These are phyloP conservation scores for Protonibea diacanthus DNA, from an alignment of 2,797 vertebrate genomes.

Conservation along the genomic window DNA sequence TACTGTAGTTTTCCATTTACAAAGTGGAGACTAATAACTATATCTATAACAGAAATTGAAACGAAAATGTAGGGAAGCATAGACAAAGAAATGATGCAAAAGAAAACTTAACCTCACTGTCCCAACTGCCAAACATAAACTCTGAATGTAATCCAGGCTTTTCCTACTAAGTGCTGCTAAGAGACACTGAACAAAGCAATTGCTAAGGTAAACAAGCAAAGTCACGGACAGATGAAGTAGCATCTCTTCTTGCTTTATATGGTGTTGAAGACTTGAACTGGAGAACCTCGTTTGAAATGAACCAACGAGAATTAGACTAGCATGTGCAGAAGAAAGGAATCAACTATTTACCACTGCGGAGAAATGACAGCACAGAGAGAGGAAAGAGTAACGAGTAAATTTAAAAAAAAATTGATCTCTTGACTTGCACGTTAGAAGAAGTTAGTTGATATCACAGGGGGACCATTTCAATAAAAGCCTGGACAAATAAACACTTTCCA, in stretches of 20 bases:
- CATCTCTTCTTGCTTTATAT: background rate
- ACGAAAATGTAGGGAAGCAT: background rate
- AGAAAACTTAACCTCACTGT: background rate
- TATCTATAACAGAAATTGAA: background rate
- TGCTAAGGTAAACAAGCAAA: background rate
- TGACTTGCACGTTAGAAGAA: constrained; percentile 40
- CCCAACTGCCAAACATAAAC: background rate
- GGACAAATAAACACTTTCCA: constrained; percentile 66
- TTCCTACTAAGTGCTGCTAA: background rate
- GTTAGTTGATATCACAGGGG: constrained; percentile 18
- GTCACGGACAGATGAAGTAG: background rate
- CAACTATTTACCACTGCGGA: background rate
- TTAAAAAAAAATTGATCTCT: constrained; percentile 9
- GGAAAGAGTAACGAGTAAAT: background rate
- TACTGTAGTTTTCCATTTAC: constrained; percentile 6
- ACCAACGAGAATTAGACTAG: background rate
- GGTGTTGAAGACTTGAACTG: background rate
- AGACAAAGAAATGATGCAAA: too few species aligned
- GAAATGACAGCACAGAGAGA: background rate
- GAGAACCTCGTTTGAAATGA: background rate
- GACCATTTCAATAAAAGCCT: constrained; percentile 37
- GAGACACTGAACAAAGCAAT: background rate
- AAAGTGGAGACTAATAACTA: background rate
- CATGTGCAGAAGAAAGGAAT: background rate
- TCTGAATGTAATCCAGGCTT: background rate